A percentile compares a stretch with the other conserved stretches of the same genome.
phyloP scores from a whole-genome alignment of 2,888 invertebrate species.

The Eupithecia vulgata region DNA sequence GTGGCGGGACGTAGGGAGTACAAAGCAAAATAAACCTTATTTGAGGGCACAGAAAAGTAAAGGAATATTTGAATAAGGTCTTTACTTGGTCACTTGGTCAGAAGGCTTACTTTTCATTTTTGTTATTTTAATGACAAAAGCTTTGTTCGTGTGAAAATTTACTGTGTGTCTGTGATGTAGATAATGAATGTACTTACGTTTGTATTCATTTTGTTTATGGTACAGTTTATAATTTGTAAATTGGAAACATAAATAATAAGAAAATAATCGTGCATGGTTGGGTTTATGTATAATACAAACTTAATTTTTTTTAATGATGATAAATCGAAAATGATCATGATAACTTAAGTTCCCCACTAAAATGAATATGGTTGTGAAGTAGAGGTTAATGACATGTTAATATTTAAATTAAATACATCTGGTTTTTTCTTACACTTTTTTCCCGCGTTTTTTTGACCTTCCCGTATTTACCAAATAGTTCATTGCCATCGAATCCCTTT shows the following conservation, averaged over 20 bases:
- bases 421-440: too few relatives aligned
- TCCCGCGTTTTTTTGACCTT: not conserved
- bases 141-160: not conserved
- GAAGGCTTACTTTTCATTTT: not conserved
- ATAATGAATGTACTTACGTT: too few relatives aligned
- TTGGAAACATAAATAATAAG: too few relatives aligned
- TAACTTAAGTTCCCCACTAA: too few relatives aligned
- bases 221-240: not conserved
- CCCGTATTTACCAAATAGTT: not conserved
- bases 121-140: not conserved
- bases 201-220: not conserved
- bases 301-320: too few relatives aligned
- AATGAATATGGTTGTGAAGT: too few relatives aligned
- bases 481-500: not conserved
- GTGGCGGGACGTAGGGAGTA: slow-evolving; percentile 13
- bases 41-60: not conserved
- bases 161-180: too few relatives aligned
- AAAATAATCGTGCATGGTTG: too few relatives aligned
- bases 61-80: not conserved
- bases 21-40: slow-evolving; percentile 17
- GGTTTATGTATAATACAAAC: too few relatives aligned
- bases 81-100: slow-evolving; percentile 1
- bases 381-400: too few relatives aligned
- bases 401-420: too few relatives aligned
- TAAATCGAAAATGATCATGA: too few relatives aligned